Percentiles rank a stretch among this genome's conserved stretches.
Evolutionary conservation across 2,888 invertebrate genomes (phyloP).

Genomic region (Volucella inflata): DNA sequence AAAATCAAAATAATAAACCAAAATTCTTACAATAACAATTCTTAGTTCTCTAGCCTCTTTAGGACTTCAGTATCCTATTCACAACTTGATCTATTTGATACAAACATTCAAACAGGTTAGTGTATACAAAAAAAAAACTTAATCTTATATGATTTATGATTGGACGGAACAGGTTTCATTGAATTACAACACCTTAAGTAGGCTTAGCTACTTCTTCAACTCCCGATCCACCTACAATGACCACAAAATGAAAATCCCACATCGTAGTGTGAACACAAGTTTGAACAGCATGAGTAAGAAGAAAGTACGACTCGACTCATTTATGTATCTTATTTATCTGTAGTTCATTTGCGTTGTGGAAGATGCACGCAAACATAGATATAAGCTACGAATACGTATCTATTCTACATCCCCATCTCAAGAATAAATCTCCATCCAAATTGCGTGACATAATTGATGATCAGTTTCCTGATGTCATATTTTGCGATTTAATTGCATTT

Average conservation of each 20-base stretch:
- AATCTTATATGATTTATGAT: too few relatives aligned
- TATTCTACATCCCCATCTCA: background rate
- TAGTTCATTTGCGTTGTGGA: slow-evolving; percentile 2
- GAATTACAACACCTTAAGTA: slow-evolving; percentile 4
- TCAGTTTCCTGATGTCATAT: slow-evolving; percentile 71
- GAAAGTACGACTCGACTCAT: too few relatives aligned
- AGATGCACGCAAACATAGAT: background rate
- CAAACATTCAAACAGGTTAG: too few relatives aligned
- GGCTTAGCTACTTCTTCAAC: background rate
- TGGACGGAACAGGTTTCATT: slow-evolving; percentile 1
- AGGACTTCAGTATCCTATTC: too few relatives aligned
- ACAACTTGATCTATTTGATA: too few relatives aligned
- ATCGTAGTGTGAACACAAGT: background rate
- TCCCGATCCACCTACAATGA: background rate
- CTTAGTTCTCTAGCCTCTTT: too few relatives aligned
- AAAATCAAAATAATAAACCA: too few relatives aligned
- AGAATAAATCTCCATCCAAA: slow-evolving; percentile 31
- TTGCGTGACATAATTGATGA: slow-evolving; percentile 52
- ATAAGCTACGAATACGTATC: background rate
- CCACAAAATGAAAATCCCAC: background rate
- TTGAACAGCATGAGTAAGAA: background rate
- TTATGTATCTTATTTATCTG: background rate
- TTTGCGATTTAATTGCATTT: slow-evolving; percentile 39
- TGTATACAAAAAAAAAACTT: too few relatives aligned
- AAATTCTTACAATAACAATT: too few relatives aligned